Evolutionary conservation across 2,113 vertebrate species (phyloP).

Genomic region (Gymnogyps californianus): DNA sequence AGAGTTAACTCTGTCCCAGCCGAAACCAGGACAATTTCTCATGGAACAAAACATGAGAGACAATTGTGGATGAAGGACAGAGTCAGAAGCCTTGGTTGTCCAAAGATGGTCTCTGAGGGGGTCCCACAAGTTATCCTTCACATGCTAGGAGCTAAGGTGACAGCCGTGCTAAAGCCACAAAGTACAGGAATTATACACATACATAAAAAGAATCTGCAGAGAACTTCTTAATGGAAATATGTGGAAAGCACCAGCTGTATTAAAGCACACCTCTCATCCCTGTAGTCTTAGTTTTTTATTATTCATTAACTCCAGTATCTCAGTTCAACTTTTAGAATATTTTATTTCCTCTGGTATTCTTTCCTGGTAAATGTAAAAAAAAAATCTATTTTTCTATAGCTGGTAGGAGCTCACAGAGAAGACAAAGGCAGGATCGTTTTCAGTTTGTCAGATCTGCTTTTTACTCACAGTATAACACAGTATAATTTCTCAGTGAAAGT

Average conservation of each 20-base stretch:
- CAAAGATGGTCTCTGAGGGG: background rate
- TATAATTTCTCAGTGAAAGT: background rate
- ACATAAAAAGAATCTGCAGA: background rate
- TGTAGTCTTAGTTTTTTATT: background rate
- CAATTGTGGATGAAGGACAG: background rate
- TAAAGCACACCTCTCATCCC: background rate
- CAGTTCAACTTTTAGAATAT: background rate
- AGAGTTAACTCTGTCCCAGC: no score
- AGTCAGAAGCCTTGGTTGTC: background rate
- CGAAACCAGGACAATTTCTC: no score
- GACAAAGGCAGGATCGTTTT: background rate
- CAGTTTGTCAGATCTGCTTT: background rate
- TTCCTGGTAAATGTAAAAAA: background rate
- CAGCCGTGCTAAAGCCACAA: background rate
- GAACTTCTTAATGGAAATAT: background rate
- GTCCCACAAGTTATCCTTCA: background rate
- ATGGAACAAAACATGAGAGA: background rate
- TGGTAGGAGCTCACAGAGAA: background rate
- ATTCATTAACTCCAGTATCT: background rate
- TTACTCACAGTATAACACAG: background rate
- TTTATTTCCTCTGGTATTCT: background rate
- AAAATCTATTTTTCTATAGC: background rate
- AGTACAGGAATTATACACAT: background rate
- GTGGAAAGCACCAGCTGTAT: background rate
- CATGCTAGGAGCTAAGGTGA: background rate